Evolutionary conservation across 1,140 invertebrate genomes (phyloP).

Genomic region (Micrasema minimum): DNA sequence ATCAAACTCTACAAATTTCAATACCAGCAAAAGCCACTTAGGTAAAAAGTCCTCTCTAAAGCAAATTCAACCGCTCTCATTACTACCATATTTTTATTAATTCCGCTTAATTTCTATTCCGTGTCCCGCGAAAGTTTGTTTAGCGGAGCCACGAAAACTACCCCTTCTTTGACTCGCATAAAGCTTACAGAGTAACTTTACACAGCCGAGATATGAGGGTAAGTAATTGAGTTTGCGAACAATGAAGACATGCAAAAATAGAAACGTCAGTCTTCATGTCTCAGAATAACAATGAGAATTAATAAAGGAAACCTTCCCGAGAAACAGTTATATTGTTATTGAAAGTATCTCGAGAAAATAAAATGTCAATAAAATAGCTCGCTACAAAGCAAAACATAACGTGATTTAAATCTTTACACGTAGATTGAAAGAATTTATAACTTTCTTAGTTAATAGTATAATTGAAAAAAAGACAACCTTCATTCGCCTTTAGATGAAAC

Average conservation of each 20-base stretch:
- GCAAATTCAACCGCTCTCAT: neutral
- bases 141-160: conserved; percentile 2
- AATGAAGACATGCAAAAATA: conserved; percentile 10
- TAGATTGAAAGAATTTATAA: too few relatives aligned
- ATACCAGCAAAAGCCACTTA: neutral
- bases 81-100: neutral
- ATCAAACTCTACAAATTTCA: neutral
- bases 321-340: neutral
- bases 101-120: neutral
- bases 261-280: conserved; percentile 1
- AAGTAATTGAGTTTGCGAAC: conserved; percentile 26
- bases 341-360: too few relatives aligned
- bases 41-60: neutral
- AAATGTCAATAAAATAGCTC: too few relatives aligned
- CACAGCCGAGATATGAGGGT: conserved; percentile 5
- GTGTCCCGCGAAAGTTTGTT: neutral
- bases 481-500: too few relatives aligned
- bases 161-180: conserved; percentile 5
- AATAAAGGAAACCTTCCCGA: neutral
- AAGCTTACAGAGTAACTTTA: conserved; percentile 20
- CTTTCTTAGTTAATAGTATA: too few relatives aligned
- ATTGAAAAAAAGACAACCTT: too few relatives aligned
- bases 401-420: too few relatives aligned
- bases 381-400: too few relatives aligned
- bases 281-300: too few relatives aligned